Percentiles rank a stretch among this genome's conserved stretches.
phyloP scores from a whole-genome alignment of 2,797 vertebrate genomes.

The Dendrocincla fuliginosa region DNA sequence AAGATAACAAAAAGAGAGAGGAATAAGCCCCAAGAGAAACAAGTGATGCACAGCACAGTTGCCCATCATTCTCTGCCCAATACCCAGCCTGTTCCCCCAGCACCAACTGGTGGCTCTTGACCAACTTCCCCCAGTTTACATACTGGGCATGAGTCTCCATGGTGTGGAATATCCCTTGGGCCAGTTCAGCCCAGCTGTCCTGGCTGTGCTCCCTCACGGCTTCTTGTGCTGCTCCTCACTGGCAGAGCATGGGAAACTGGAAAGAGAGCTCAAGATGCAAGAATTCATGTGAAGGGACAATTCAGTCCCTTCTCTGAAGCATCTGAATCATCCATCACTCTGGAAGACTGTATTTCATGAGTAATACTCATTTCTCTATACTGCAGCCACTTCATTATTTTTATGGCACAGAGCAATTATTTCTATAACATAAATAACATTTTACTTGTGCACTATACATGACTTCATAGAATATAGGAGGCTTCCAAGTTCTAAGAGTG shows the following conservation, averaged over 20 bases:
- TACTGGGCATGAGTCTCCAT: background rate
- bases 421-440: background rate
- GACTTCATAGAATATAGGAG: background rate
- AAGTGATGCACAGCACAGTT: background rate
- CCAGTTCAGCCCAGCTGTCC: background rate
- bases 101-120: background rate
- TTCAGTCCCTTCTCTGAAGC: background rate
- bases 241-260: background rate
- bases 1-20: background rate
- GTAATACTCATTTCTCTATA: background rate
- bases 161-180: background rate
- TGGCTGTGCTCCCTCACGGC: background rate
- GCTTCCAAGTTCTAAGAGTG: background rate
- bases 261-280: background rate
- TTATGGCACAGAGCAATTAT: background rate
- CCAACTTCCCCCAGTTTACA: background rate
- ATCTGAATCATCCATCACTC: background rate
- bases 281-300: background rate
- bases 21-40: background rate
- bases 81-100: background rate
- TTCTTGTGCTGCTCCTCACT: background rate
- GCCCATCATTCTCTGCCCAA: background rate
- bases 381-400: background rate
- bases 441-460: background rate
- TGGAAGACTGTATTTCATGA: background rate